A percentile compares a stretch with the other conserved stretches of the same genome.
phyloP scores from a whole-genome alignment of 1,140 invertebrate species.

The Eubasilissa regina region DNA sequence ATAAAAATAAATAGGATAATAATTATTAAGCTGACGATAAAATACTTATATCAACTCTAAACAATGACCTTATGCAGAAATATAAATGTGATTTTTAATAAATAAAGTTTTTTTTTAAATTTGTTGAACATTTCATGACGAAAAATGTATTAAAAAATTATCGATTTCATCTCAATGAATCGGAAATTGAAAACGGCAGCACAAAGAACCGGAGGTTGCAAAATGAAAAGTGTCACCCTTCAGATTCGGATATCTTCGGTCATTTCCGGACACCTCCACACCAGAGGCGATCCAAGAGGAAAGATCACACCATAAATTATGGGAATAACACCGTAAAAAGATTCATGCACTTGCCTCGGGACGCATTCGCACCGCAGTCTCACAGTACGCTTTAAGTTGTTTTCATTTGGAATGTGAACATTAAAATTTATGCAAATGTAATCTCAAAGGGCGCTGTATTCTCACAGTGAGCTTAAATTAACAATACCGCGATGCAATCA shows the following conservation, averaged over 20 bases:
- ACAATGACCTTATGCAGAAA: too few relatives aligned
- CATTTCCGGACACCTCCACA: conserved; percentile 32
- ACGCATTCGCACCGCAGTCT: not conserved
- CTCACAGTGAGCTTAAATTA: not conserved
- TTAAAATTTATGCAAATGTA: conserved; percentile 39
- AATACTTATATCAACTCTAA: too few relatives aligned
- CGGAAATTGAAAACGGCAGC: conserved; percentile 24
- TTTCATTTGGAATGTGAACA: conserved; percentile 20
- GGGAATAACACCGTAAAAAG: conserved; percentile 5
- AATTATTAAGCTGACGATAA: too few relatives aligned
- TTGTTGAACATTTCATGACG: not conserved
- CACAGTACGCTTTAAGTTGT: not conserved
- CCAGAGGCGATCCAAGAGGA: conserved; percentile 3
- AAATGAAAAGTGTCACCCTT: conserved; percentile 24
- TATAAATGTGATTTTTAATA: too few relatives aligned
- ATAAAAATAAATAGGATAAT: too few relatives aligned
- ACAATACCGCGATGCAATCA: not conserved
- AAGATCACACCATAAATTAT: conserved; percentile 27
- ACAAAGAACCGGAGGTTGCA: not conserved
- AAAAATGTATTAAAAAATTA: conserved; percentile 4
- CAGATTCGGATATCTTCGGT: not conserved
- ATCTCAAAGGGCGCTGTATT: conserved; percentile 27
- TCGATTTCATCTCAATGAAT: conserved; percentile 12
- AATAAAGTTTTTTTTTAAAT: too few relatives aligned
- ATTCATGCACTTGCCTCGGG: conserved; percentile 5